Evolutionary conservation across 1,140 invertebrate genomes (phyloP).

Genomic region (Drosophila pseudoobscura): DNA sequence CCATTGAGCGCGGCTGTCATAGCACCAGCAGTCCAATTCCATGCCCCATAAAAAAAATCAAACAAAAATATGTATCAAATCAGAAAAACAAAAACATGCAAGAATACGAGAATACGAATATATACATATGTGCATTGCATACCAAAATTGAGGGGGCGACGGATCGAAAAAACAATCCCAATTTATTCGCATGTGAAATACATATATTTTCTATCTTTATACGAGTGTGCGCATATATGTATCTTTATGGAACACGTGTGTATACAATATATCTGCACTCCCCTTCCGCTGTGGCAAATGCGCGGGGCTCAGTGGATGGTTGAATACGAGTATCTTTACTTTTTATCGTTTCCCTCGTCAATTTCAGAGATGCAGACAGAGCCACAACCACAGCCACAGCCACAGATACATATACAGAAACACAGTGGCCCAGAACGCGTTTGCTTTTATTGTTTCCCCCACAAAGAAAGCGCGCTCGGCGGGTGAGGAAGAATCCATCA

Average conservation of each 20-base stretch:
- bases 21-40: not conserved
- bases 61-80: conserved; percentile 8
- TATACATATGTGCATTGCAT: conserved; percentile 15
- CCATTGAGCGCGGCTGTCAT: not conserved
- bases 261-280: not conserved
- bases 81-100: not conserved
- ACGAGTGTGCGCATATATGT: conserved; percentile 30
- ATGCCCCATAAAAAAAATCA: conserved; percentile 30
- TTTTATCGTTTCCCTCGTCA: conserved; percentile 54
- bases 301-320: conserved; percentile 19
- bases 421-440: conserved; percentile 43
- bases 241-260: conserved; percentile 65
- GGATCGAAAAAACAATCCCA: conserved; percentile 36
- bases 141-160: conserved; percentile 16
- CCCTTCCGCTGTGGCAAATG: conserved; percentile 28
- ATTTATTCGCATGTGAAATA: conserved; percentile 70
- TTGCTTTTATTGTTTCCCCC: conserved; percentile 68
- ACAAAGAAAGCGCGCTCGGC: conserved; percentile 22
- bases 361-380: conserved; percentile 53
- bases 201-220: conserved; percentile 14
- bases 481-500: conserved; percentile 49
- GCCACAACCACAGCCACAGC: conserved; percentile 2
- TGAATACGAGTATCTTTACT: conserved; percentile 7
- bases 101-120: no score
- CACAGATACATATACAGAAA: not conserved